phyloP scores from a whole-genome alignment of 1,140 invertebrate species.

The Periplaneta americana region DNA sequence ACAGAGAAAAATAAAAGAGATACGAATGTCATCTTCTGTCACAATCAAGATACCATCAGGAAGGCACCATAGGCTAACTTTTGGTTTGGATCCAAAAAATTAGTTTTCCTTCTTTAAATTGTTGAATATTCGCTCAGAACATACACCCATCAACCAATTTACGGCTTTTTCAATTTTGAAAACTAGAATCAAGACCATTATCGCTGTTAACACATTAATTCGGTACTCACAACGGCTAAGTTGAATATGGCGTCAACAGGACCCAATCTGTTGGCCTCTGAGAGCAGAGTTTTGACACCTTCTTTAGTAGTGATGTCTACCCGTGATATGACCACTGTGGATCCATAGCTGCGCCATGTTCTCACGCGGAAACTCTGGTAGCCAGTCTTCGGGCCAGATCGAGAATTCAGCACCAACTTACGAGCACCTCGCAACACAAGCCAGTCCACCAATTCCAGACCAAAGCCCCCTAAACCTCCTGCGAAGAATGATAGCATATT shows the following conservation, averaged over 20 bases:
- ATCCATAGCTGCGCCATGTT: constrained; percentile 56
- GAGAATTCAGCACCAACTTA: constrained; percentile 47
- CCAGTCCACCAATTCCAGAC: constrained; percentile 87
- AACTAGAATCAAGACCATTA: too few relatives aligned
- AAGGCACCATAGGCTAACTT: too few relatives aligned
- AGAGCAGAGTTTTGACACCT: constrained; percentile 55
- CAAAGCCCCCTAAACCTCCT: constrained; percentile 85
- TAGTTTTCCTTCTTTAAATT: too few relatives aligned
- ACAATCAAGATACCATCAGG: too few relatives aligned
- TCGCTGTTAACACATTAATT: too few relatives aligned
- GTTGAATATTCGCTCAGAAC: too few relatives aligned
- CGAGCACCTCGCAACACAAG: constrained; percentile 59
- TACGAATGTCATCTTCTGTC: too few relatives aligned
- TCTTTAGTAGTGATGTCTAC: constrained; percentile 53
- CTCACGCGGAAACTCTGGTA: constrained; percentile 49
- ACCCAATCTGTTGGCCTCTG: constrained; percentile 52
- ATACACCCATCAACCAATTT: too few relatives aligned
- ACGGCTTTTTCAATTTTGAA: too few relatives aligned
- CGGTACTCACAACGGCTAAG: constrained; percentile 61
- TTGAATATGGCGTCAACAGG: constrained; percentile 77
- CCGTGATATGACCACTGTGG: constrained; percentile 54
- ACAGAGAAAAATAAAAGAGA: too few relatives aligned
- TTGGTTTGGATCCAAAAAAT: too few relatives aligned
- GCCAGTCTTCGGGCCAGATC: constrained; percentile 47
- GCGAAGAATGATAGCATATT: constrained; percentile 51